phyloP scores from a whole-genome alignment of 2,797 vertebrate genomes.

The Spinus pinus region DNA sequence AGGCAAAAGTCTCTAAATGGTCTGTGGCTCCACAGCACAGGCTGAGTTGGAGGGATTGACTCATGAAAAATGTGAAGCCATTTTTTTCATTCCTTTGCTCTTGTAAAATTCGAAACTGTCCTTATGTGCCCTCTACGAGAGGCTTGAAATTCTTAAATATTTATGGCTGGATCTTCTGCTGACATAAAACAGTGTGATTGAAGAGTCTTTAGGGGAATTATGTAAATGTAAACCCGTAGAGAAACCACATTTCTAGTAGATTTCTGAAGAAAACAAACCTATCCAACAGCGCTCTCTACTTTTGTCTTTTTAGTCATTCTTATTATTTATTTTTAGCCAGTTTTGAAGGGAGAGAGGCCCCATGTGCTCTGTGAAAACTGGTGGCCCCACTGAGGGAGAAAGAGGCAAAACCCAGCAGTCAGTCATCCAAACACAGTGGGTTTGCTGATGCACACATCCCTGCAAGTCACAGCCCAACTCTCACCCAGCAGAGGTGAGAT shows the following conservation, averaged over 20 bases:
- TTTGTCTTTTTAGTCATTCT: background rate
- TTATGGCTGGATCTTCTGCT: slow-evolving; percentile 3
- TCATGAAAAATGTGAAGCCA: background rate
- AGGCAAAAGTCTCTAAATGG: background rate
- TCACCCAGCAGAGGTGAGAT: background rate
- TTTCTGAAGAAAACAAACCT: background rate
- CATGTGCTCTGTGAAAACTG: background rate
- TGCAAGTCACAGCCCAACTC: background rate
- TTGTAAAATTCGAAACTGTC: slow-evolving; percentile 26
- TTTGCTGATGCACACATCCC: background rate
- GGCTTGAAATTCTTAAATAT: slow-evolving; percentile 24
- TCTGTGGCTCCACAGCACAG: background rate
- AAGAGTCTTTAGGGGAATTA: slow-evolving; percentile 1
- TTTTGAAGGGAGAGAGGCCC: background rate
- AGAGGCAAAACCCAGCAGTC: background rate
- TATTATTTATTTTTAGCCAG: background rate
- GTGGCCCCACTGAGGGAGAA: background rate
- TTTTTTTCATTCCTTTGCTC: slow-evolving; percentile 18
- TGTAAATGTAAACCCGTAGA: background rate
- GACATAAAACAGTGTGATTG: background rate
- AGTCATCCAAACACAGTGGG: background rate
- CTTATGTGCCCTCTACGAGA: background rate
- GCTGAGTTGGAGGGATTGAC: background rate
- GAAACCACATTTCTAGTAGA: background rate
- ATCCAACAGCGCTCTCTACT: background rate